Conservation (phyloP, 2,113 vertebrate species). For the Solea senegalensis region DNA sequence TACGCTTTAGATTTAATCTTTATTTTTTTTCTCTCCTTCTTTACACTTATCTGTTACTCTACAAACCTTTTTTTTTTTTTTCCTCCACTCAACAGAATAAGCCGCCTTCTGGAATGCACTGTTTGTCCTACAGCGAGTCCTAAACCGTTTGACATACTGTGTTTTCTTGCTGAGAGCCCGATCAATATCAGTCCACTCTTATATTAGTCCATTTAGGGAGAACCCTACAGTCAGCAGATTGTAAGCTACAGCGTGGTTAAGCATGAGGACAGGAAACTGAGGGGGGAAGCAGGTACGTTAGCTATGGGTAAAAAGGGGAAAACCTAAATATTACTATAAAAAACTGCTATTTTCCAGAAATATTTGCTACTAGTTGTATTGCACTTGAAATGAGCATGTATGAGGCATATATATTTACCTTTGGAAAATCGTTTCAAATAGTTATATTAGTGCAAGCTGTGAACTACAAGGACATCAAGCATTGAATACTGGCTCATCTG, state of each 20-base stretch:
- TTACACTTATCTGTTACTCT: not conserved
- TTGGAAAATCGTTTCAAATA: no score
- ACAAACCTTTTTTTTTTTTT: not conserved
- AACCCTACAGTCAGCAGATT: not conserved
- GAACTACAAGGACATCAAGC: no score
- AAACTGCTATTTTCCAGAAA: no score
- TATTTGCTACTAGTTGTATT: no score
- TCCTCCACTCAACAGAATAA: not conserved
- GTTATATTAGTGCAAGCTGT: no score
- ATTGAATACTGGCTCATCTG: not conserved
- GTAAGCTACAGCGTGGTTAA: not conserved
- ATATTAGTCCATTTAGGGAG: not conserved
- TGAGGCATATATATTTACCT: no score
- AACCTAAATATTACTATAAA: no score
- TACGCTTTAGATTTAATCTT: not conserved
- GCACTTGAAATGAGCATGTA: no score
- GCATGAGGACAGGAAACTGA: no score
- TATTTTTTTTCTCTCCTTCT: not conserved
- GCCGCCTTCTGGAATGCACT: not conserved
- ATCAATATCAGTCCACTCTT: not conserved
- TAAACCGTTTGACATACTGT: not conserved
- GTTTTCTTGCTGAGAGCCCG: not conserved
- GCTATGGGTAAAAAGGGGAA: no score
- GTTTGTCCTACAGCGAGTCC: not conserved
- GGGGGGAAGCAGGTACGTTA: no score